Conservation (phyloP, 2,888 invertebrate genomes). For the Eudemis profundana region DNA sequence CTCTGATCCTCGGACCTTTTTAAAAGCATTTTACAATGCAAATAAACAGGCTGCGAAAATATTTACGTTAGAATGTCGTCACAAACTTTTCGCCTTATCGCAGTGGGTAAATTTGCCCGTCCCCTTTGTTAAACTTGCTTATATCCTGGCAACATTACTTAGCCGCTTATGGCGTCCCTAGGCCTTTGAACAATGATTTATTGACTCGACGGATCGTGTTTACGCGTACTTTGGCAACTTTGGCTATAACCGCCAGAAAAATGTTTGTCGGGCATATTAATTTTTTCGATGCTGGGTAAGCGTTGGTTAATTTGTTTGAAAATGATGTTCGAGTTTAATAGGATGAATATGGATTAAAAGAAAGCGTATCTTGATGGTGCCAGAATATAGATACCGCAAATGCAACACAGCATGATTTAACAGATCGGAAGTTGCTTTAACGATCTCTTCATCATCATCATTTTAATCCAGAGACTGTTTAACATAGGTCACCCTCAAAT, state of each 20-base stretch:
- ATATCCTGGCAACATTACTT: constrained; percentile 71
- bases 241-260: constrained; percentile 52
- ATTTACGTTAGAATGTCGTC: constrained; percentile 40
- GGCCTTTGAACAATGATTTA: constrained; percentile 74
- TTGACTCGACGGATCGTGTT: constrained; percentile 67
- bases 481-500: too few species aligned
- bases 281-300: constrained; percentile 45
- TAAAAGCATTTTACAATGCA: constrained; percentile 35
- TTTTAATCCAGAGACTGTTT: too few species aligned
- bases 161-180: constrained; percentile 60
- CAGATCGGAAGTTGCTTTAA: too few species aligned
- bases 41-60: constrained; percentile 45
- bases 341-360: background rate
- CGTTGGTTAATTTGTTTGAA: constrained; percentile 30
- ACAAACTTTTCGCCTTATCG: constrained; percentile 47
- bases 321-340: constrained; percentile 22
- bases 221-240: constrained; percentile 61
- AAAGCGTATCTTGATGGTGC: too few species aligned
- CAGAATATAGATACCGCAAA: too few species aligned
- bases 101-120: constrained; percentile 46
- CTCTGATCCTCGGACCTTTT: constrained; percentile 22
- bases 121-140: constrained; percentile 65
- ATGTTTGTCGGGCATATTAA: constrained; percentile 55
- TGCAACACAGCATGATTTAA: too few species aligned
- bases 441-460: too few species aligned